A percentile compares a stretch with the other conserved stretches of the same genome.
phyloP scores from a whole-genome alignment of 2,888 invertebrate genomes.

The Catotricha subobsoleta region DNA sequence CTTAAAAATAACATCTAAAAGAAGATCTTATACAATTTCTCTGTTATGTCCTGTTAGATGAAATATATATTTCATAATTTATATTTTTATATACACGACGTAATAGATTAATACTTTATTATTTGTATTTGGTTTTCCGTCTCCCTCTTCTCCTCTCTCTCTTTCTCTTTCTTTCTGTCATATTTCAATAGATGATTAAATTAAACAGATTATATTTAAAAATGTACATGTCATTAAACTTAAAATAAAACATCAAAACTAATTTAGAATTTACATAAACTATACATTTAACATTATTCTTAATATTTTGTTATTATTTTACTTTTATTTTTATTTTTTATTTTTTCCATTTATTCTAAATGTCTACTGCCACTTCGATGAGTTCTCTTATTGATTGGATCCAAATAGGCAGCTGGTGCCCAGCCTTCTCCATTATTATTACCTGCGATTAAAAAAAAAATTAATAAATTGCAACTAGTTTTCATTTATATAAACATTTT shows the following conservation, averaged over 20 bases:
- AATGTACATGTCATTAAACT: background rate
- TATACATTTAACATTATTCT: no score
- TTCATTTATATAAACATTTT: background rate
- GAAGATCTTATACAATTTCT: no score
- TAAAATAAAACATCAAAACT: no score
- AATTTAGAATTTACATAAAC: no score
- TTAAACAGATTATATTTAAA: background rate
- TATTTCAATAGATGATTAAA: background rate
- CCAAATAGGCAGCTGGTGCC: slow-evolving; percentile 88
- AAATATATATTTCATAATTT: no score
- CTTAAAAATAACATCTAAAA: no score
- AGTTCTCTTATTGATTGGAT: slow-evolving; percentile 20
- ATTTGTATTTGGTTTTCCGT: background rate
- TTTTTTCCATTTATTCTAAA: background rate
- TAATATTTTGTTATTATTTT: no score
- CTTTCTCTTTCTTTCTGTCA: background rate
- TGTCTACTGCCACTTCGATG: slow-evolving; percentile 12
- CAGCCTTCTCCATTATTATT: slow-evolving; percentile 63
- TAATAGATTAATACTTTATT: background rate
- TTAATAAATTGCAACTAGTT: background rate
- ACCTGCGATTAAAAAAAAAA: slow-evolving; percentile 26
- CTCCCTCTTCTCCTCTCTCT: background rate
- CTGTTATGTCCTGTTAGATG: no score
- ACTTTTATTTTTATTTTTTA: background rate
- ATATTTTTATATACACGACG: no score